Percentiles rank a stretch among this genome's conserved stretches.
Evolutionary conservation across 2,797 vertebrate genomes (phyloP).

Genomic region (Limnodromus scolopaceus): DNA sequence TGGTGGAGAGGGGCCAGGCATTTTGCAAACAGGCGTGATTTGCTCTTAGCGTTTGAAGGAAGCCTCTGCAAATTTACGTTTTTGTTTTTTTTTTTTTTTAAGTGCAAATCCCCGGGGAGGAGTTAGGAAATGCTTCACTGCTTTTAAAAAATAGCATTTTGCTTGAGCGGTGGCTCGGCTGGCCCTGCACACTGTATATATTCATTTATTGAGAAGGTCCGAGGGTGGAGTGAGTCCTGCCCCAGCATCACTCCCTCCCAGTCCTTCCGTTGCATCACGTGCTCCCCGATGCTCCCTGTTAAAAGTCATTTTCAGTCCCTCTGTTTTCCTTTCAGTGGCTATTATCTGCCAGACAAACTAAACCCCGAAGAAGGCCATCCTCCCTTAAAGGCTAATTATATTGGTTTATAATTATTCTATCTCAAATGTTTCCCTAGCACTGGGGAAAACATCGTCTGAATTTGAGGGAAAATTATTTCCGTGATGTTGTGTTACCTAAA

Average conservation of each 20-base stretch:
- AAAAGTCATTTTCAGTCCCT: background rate
- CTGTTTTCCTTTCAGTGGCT: background rate
- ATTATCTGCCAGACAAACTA: background rate
- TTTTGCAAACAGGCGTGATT: background rate
- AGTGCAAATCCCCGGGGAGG: background rate
- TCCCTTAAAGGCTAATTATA: background rate
- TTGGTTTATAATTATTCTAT: background rate
- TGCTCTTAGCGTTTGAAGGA: background rate
- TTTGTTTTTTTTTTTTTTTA: background rate
- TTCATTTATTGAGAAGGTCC: background rate
- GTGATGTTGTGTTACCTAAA: accelerated
- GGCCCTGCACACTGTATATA: accelerated
- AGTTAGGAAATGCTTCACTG: constrained; percentile 20
- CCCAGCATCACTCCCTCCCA: accelerated
- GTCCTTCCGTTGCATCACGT: accelerated
- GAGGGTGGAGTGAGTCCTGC: background rate
- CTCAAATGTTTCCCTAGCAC: accelerated
- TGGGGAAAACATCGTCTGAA: accelerated
- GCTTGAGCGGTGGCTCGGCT: background rate
- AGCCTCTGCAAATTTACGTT: background rate
- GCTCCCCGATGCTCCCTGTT: background rate
- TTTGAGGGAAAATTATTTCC: accelerated
- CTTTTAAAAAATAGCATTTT: constrained; percentile 35
- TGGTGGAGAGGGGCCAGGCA: accelerated
- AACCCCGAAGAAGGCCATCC: background rate